phyloP scores from a whole-genome alignment of 2,113 vertebrate genomes.

The Toxostoma redivivum region DNA sequence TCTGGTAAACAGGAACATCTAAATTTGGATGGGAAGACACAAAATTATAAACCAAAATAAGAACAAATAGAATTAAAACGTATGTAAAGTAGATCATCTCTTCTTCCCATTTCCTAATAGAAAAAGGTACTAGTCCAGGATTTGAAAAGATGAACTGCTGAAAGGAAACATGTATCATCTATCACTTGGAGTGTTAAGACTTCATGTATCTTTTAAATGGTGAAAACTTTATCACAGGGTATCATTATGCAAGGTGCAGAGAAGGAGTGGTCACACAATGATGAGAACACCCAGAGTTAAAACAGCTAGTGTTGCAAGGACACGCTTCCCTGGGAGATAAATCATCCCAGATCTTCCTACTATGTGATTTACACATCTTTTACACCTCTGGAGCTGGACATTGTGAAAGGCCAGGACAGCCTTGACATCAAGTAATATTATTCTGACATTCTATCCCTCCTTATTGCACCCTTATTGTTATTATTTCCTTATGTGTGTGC shows the following conservation, averaged over 20 bases:
- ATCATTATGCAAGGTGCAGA: neutral
- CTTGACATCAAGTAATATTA: neutral
- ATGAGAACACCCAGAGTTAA: neutral
- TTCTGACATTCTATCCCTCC: neutral
- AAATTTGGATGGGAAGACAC: neutral
- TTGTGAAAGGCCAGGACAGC: neutral
- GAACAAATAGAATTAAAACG: neutral
- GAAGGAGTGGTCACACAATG: neutral
- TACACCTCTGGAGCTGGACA: neutral
- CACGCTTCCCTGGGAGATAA: neutral
- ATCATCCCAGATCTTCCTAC: neutral
- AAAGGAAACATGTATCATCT: neutral
- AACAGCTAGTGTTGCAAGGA: neutral
- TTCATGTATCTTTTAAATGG: conserved; percentile 8
- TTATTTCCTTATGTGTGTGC: neutral
- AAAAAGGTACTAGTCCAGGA: neutral
- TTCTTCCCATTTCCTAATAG: neutral
- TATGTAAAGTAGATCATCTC: neutral
- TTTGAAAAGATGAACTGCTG: neutral
- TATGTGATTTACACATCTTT: neutral
- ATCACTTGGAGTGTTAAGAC: neutral
- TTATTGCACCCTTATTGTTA: neutral
- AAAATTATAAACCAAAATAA: neutral
- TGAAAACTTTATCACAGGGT: neutral
- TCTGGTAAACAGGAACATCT: neutral